These are phyloP conservation scores for Chondrilla cf. caribensis DNA, from an alignment of 37 sponge, comb jelly and placozoan species.

Conservation along the genomic window DNA sequence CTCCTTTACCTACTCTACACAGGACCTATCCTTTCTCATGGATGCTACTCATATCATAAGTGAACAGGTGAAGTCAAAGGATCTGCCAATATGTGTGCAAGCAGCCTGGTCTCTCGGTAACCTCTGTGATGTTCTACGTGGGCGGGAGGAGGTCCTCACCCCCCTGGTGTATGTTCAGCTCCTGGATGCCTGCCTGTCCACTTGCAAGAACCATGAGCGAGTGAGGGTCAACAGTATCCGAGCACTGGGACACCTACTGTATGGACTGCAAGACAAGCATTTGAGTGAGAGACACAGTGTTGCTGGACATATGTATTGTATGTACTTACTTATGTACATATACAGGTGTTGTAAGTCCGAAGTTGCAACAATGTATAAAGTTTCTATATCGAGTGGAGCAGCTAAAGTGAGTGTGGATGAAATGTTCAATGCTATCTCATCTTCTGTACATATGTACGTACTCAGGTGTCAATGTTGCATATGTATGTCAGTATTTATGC, in stretches of 20 bases:
- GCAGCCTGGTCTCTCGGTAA: conserved; percentile 13
- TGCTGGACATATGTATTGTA: too few relatives aligned
- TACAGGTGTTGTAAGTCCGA: neutral
- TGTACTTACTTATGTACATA: too few relatives aligned
- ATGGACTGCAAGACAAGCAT: neutral
- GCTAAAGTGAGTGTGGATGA: neutral
- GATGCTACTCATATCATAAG: neutral
- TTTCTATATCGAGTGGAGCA: neutral
- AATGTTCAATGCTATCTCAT: too few relatives aligned
- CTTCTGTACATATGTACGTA: neutral
- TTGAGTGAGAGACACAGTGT: neutral
- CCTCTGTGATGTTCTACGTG: neutral
- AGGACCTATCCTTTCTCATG: neutral
- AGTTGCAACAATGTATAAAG: neutral
- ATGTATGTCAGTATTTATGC: too few relatives aligned
- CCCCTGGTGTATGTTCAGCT: neutral
- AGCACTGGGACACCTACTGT: conserved; percentile 13
- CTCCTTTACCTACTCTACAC: neutral
- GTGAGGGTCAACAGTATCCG: neutral
- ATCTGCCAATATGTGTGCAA: neutral
- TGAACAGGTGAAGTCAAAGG: neutral
- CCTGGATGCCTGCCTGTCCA: neutral
- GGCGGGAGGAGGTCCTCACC: conserved; percentile 1
- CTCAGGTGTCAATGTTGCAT: neutral
- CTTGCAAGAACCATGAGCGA: neutral